Conservation (phyloP, 2,113 vertebrate genomes). For the Upupa epops region DNA sequence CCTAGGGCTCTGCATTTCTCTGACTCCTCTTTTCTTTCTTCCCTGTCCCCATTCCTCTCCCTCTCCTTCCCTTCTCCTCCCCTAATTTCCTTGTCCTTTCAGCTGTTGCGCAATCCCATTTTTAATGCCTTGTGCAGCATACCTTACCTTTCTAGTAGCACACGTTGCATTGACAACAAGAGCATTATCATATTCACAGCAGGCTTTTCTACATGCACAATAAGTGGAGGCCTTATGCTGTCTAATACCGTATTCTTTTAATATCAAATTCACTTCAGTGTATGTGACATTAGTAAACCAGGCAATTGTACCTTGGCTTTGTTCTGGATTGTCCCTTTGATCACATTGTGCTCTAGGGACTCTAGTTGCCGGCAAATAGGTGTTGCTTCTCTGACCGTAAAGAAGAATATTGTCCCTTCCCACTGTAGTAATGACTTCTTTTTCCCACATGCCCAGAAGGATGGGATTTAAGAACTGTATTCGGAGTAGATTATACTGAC, state of each 20-base stretch:
- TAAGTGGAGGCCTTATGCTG: not conserved
- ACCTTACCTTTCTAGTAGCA: not conserved
- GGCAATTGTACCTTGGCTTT: not conserved
- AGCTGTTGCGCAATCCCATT: slow-evolving; percentile 12
- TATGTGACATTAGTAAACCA: not conserved
- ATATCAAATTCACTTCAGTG: not conserved
- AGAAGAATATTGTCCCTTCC: not conserved
- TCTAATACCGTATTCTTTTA: not conserved
- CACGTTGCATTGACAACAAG: not conserved
- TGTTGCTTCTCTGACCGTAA: not conserved
- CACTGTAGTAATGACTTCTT: not conserved
- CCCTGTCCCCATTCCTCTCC: not conserved
- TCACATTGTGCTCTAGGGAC: slow-evolving; percentile 1
- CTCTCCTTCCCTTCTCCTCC: not conserved
- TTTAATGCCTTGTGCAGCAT: not conserved
- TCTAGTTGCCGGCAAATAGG: not conserved
- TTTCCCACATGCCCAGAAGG: not conserved
- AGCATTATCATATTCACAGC: not conserved
- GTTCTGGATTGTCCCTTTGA: not conserved
- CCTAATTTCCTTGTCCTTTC: not conserved
- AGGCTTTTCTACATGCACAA: not conserved
- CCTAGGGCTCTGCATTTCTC: slow-evolving; percentile 20
- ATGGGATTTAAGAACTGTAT: not conserved
- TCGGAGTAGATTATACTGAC: not conserved
- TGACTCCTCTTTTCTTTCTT: not conserved